phyloP scores from a whole-genome alignment of 2,113 vertebrate species.

The Pundamilia nyererei region DNA sequence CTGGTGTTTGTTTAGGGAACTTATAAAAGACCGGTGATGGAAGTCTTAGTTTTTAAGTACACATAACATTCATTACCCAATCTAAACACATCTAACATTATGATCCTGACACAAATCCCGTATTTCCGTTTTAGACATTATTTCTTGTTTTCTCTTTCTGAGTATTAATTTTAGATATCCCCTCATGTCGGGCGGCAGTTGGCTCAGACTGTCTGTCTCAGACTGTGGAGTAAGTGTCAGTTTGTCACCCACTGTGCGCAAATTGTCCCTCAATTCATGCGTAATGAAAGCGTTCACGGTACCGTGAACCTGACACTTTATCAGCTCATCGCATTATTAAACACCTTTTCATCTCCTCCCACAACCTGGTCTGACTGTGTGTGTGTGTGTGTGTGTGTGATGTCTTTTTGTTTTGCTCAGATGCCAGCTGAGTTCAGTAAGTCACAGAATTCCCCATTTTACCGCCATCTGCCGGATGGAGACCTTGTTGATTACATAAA shows the following conservation, averaged over 20 bases:
- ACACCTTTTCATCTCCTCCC: slow-evolving; percentile 19
- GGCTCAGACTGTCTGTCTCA: not conserved
- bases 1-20: slow-evolving; percentile 60
- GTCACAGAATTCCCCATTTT: slow-evolving; percentile 52
- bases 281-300: slow-evolving; percentile 7
- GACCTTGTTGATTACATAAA: slow-evolving; percentile 67
- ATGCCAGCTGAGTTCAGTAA: slow-evolving; percentile 48
- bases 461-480: slow-evolving; percentile 74
- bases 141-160: not conserved
- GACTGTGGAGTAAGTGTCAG: not conserved
- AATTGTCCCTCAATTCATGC: slow-evolving; percentile 28
- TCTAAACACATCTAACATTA: not conserved
- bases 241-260: slow-evolving; percentile 24
- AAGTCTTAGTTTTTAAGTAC: not conserved
- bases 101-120: not conserved
- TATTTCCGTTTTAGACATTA: not conserved
- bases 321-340: slow-evolving; percentile 20
- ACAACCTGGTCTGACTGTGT: not conserved
- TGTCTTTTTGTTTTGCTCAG: slow-evolving; percentile 42
- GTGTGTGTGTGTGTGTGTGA: not conserved
- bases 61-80: not conserved
- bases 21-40: slow-evolving; percentile 6
- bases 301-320: slow-evolving; percentile 14
- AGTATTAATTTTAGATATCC: not conserved
- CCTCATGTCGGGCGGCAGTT: not conserved